A percentile compares a stretch with the other conserved stretches of the same genome.
phyloP scores from a whole-genome alignment of 1,140 invertebrate species.

The Anadara kagoshimensis region DNA sequence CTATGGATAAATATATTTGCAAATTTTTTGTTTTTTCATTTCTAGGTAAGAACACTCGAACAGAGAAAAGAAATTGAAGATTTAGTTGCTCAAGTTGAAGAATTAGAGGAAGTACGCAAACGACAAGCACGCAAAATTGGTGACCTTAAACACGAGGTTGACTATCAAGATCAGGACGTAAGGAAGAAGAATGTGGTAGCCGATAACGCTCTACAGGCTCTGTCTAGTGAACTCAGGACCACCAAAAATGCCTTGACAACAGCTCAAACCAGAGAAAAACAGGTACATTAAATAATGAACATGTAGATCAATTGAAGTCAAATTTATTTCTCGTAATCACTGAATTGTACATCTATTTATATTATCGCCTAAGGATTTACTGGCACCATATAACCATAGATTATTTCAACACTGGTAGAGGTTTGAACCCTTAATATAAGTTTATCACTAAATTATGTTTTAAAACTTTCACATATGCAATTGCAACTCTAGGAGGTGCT shows the following conservation, averaged over 20 bases:
- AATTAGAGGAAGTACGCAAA: constrained; percentile 70
- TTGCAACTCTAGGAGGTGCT: no score
- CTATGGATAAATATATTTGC: no score
- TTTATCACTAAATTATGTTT: no score
- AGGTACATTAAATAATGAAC: constrained; percentile 53
- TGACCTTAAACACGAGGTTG: constrained; percentile 60
- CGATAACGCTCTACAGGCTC: constrained; percentile 71
- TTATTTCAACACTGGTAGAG: no score
- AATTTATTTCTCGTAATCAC: no score
- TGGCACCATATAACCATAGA: no score
- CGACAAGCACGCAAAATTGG: constrained; percentile 70
- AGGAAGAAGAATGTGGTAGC: constrained; percentile 63
- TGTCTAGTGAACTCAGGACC: constrained; percentile 71
- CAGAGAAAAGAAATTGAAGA: constrained; percentile 69
- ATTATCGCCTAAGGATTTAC: no score
- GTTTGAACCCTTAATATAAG: no score
- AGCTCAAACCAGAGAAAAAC: constrained; percentile 69
- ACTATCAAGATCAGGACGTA: constrained; percentile 41
- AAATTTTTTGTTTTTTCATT: constrained; percentile 9
- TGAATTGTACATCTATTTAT: no score
- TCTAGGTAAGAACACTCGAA: constrained; percentile 63
- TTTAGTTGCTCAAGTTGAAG: constrained; percentile 63
- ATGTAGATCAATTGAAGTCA: no score
- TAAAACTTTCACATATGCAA: no score
- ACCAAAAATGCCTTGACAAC: constrained; percentile 70